Conservation (phyloP, 2,888 invertebrate genomes). For the Ariolimax columbianus region DNA sequence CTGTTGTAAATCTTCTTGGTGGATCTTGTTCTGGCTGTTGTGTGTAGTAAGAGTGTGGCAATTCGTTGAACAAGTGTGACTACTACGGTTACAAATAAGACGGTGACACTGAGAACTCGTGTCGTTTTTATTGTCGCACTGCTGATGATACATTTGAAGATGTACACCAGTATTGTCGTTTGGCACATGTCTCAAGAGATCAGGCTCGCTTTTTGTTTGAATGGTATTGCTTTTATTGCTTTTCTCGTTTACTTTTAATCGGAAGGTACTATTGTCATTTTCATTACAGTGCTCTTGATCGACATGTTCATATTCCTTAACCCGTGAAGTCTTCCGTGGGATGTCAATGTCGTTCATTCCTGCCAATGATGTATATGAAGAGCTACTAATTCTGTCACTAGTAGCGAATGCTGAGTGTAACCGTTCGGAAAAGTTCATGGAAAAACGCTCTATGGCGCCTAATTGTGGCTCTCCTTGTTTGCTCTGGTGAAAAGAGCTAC, state of each 20-base stretch:
- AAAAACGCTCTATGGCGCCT: neutral
- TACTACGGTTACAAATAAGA: neutral
- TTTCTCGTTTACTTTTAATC: too few species aligned
- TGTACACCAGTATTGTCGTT: neutral
- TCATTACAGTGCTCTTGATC: neutral
- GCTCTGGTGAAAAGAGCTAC: neutral
- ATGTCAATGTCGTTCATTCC: neutral
- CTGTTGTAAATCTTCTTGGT: neutral
- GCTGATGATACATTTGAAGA: neutral
- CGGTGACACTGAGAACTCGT: neutral
- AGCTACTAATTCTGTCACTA: neutral
- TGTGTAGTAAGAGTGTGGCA: neutral
- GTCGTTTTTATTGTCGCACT: neutral
- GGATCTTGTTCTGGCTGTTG: neutral
- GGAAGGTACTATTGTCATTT: neutral
- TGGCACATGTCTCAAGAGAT: neutral
- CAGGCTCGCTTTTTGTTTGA: neutral
- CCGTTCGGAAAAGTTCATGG: neutral
- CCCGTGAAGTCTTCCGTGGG: neutral
- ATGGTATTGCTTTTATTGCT: too few species aligned
- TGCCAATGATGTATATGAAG: neutral
- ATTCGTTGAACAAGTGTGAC: neutral
- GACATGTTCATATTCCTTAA: neutral
- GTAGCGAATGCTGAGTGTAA: constrained; percentile 10
- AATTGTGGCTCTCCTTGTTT: neutral